Conservation (phyloP, 2,888 invertebrate genomes). For the Polydrusus pterygomalis region DNA sequence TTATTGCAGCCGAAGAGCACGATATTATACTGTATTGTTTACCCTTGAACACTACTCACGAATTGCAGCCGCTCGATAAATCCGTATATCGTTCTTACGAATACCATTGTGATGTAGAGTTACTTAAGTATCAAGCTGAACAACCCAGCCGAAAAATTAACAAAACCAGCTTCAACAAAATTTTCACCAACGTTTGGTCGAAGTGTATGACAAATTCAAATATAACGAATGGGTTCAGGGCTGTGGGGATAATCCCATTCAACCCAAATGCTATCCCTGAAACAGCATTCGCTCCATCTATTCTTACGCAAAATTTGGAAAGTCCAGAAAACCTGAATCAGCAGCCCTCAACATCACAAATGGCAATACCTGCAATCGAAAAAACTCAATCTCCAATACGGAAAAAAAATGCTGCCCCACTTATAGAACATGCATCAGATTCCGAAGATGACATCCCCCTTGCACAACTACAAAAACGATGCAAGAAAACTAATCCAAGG, state of each 20-base stretch:
- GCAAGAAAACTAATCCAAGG: neutral
- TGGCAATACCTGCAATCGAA: neutral
- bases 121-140: neutral
- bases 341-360: neutral
- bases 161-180: neutral
- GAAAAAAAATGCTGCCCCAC: neutral
- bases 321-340: neutral
- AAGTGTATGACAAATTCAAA: slow-evolving; percentile 13
- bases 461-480: neutral
- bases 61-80: too few species aligned
- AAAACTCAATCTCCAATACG: neutral
- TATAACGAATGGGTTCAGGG: slow-evolving; percentile 13
- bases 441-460: slow-evolving; percentile 1
- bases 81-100: slow-evolving; percentile 7
- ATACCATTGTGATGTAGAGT: neutral
- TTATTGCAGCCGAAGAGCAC: slow-evolving; percentile 60
- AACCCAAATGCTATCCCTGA: slow-evolving; percentile 13
- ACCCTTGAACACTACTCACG: slow-evolving; percentile 63
- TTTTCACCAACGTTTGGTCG: neutral
- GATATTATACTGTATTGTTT: slow-evolving; percentile 63
- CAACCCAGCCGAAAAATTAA: neutral
- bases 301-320: neutral
- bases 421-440: neutral
- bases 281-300: slow-evolving; percentile 14
- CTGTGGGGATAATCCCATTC: neutral